Evolutionary conservation across 2,888 invertebrate genomes (phyloP), one percentile per base, ranked within the genome.

Genomic region (Nemoura dubitans): DNA sequence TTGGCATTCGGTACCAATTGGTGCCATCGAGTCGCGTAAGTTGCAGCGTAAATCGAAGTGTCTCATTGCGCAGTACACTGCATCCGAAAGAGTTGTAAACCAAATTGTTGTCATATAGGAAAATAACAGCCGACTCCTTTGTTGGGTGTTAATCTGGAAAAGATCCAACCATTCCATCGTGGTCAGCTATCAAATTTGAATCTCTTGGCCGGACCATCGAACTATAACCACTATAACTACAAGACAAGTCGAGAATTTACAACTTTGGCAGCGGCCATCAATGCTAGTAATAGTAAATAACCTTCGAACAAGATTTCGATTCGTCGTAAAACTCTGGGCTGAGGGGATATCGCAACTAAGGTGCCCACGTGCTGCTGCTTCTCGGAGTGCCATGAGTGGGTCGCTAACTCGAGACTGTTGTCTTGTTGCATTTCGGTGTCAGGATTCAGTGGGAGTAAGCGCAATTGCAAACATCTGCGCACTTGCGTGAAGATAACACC

Each of bases 291-390:
- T 78, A 78, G 78, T 78, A 78, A 78, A 78, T 78, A 78, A 78
- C 78, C 78, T 28, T 78, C 28, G 78, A n/a, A 78, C 78, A 78
- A 78, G 78, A n/a, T 78, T 78, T 78, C 27, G 28, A 78, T 21
- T 78, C 78, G 78, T 78, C 27, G 78, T 78, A 27, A 78, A 78
- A 78, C 26, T 78, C 78, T 21, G 78, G 28, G n/a, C n/a, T n/a
- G n/a, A 6, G 59, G 21, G 36, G 36, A 36, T 36, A 59, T 59
- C 59, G 59, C 10, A 59, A 14, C 59, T 59, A 59, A 14, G 36
- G 5, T 78, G 78, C 78, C 78, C 78, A 78, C 78, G 78, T 27
- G 78, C 7, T 25, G 1, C 2, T 21, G 59, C 2, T 59, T 59
- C 59, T 78, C 27, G 28, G n/a, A 78, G 28, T 78, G 28, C 5